Base-by-base conservation (phyloP, 2,797 vertebrate species). In the Epinephelus coioides region DNA sequence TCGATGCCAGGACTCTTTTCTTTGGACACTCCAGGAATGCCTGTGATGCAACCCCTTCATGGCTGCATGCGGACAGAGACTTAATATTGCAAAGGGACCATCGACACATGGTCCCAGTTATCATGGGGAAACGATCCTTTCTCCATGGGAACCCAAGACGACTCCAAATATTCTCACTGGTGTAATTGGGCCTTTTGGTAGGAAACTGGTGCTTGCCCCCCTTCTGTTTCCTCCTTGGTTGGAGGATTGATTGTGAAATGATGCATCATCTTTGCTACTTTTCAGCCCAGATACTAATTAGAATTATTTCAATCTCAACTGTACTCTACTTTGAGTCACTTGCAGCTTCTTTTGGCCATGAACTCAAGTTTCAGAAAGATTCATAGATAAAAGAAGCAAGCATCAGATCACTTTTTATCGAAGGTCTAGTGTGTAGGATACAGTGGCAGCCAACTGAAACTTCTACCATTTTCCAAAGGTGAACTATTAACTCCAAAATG, bases 51-150 rank as follows among this genome's bases (percentile, higher is more conserved):
- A 53, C 57, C 81, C 72, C 68, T 34, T 78, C 53, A 10, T 51
- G 67, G 88, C 71, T 83, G 69, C 86, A 80, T 78, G 75, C 47
- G 46, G 82, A 88, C 85, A 85, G 76, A 90, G 80, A 92, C 88
- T 88, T 83, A 12, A 81, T 70, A 53, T 79, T 83, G 68, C 85
- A 70, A 80, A 21, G 83, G 88, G 86, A 89, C 83, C 90, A 84
- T 57, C 6, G 44, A 78, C 70, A 76, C 78, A 63, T 73, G 83
- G 77, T 87, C 78, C 81, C 21, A 54, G 23, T 82, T 75, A 68
- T 64, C 30, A 43, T 23, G 64, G 73, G 71, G 60, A 78, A 76
- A 72, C 63, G 13, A 19, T 75, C 34, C 21, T 69, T 74, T 86
- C 82, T 85, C 69, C 38, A 50, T 70, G 67, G 74, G 73, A 82